Percentiles rank a stretch among this genome's conserved stretches.
These are phyloP conservation scores for Thalpophila matura DNA, from an alignment of 2,888 invertebrate species.

Conservation along the genomic window DNA sequence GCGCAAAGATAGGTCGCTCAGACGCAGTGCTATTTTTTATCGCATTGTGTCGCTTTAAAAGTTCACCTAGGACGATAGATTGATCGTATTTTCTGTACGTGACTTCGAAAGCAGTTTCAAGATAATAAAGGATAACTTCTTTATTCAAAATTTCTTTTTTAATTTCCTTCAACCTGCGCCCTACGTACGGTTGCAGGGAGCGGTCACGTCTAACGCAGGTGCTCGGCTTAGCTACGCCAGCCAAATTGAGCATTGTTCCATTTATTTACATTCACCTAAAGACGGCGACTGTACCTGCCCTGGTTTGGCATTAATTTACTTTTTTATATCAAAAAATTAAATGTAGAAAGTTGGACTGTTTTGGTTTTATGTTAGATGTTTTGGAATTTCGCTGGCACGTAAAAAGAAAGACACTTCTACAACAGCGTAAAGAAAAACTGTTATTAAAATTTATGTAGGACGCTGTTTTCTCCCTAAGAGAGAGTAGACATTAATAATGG, in stretches of 20 bases:
- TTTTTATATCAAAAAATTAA: slow-evolving; percentile 21
- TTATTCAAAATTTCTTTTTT: slow-evolving; percentile 69
- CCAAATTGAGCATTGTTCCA: slow-evolving; percentile 74
- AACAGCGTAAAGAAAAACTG: slow-evolving; percentile 5
- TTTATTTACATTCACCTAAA: slow-evolving; percentile 65
- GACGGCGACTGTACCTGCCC: slow-evolving; percentile 52
- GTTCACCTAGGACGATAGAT: slow-evolving; percentile 18
- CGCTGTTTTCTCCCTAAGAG: slow-evolving; percentile 19
- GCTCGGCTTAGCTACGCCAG: slow-evolving; percentile 71
- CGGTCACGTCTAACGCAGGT: slow-evolving; percentile 78
- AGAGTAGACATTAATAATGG: slow-evolving; percentile 34
- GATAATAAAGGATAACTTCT: slow-evolving; percentile 68
- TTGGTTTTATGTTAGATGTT: slow-evolving; percentile 3
- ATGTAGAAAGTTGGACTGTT: slow-evolving; percentile 5
- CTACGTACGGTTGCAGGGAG: slow-evolving; percentile 60
- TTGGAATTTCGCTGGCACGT: slow-evolving; percentile 10
- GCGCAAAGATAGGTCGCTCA: background rate
- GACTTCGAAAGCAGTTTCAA: slow-evolving; percentile 65
- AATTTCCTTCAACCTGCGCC: slow-evolving; percentile 69
- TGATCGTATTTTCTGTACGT: slow-evolving; percentile 65
- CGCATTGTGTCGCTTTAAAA: background rate
- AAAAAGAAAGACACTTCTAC: background rate
- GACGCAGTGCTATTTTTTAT: background rate
- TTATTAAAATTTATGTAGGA: slow-evolving; percentile 15
- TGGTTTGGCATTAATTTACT: slow-evolving; percentile 43